Evolutionary conservation across 2,797 vertebrate genomes (phyloP), one percentile per base, ranked within the genome.

Genomic region (Brachyrhaphis roseni): DNA sequence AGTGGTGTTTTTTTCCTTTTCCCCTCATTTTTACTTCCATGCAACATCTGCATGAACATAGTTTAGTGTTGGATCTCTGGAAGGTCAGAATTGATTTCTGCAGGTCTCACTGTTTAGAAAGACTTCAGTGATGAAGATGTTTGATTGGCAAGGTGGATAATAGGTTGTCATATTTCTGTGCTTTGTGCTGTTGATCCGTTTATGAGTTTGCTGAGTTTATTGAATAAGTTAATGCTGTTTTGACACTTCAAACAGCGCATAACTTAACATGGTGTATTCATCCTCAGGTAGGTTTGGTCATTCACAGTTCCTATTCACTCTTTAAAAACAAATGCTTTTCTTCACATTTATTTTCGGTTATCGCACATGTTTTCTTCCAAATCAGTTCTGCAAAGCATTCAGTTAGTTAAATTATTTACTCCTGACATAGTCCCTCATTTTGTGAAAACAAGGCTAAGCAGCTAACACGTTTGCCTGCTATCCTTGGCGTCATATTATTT

Each of bases 1-100:
- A 97, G 96, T 82, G 76, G 74, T 81, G 75, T 86, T 81, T 75
- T 82, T 78, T 81, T 76, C 26, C 73, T 18, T 72, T 68, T 55
- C 2, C 18, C 49, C 23, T 62, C n/a, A 31, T 66, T 84, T 57
- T 76, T 74, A 41, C 73, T 41, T 36, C 59, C 81, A 41, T 70
- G 72, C 82, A 51, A 23, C 75, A 34, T 77, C 51, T 89, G 72
- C 87, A 79, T 84, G 77, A 62, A 73, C 72, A 46, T 71, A 3
- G 55, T 11, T 55, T 66, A 26, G 49, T 81, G 46, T 34, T 45
- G 20, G 39, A 43, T n/a, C 39, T n/a, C 11, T 12, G 66, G 43
- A 31, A 77, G 77, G 57, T 75, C 72, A 39, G 59, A 43, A 73
- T 75, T 43, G 31, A 75, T 57, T 41, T 84, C 68, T 86, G 68